Evolutionary conservation across 2,797 vertebrate genomes (phyloP), one percentile per base, ranked within the genome.

Genomic region (Lagorchestes hirsutus): DNA sequence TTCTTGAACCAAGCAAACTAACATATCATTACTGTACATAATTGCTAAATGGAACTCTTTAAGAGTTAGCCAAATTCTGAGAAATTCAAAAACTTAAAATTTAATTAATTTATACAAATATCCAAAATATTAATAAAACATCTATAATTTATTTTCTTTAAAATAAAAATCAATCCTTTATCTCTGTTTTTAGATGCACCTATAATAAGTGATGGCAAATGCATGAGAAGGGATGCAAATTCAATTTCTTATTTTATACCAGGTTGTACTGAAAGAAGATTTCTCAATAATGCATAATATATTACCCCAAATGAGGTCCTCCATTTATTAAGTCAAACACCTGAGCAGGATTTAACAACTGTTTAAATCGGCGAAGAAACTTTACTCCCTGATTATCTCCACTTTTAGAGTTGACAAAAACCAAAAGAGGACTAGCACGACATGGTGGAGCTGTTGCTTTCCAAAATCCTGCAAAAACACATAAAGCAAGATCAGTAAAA

Each of bases 311-410:
- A 98, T 99, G 99, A 96, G 99, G 99, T 96, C 99, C 99, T 55
- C 99, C 99, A 55, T 99, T 99, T 98, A 99, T 99, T 98, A 99
- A 99, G 98, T 99, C 99, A 96, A 99, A 99, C 97, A 99, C 99
- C 98, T 99, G 99, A 97, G 99, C 99, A 6, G 99, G 99, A 98
- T 99, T 99, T 94, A 99, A 99, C 58, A 99, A 99, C 98, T 99
- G 99, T 98, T 99, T 99, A 98, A 99, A 99, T 95, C 99, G 99
- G 11, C 99, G 99, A 74, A 99, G 99, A 98, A 99, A 99, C 96
- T 99, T 99, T 91, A 99, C 99, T 95, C 99, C 99, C 98, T 99
- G 99, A 99, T 99, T 99, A 99, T 99, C 99, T 92, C 99, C 99
- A 92, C 99, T 99, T 99, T 99, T 99, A 91, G 99, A 99, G 98